These are phyloP conservation scores for Epinotia brunnichana DNA, from an alignment of 2,888 invertebrate genomes.

Conservation along the genomic window DNA sequence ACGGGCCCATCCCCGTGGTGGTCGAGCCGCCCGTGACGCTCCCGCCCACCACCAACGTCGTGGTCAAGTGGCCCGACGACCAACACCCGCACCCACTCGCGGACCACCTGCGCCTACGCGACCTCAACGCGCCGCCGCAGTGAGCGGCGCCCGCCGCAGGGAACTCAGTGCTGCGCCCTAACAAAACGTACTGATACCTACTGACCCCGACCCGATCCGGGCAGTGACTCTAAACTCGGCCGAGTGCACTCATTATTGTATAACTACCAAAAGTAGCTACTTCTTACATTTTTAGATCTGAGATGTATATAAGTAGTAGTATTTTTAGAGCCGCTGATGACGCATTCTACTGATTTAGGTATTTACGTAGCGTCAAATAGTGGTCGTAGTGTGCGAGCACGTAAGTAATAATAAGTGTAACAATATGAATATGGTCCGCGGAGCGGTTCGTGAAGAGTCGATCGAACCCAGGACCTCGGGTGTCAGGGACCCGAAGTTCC, in stretches of 20 bases:
- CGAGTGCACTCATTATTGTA: slow-evolving; percentile 59
- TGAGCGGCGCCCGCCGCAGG: slow-evolving; percentile 58
- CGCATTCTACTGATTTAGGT: slow-evolving; percentile 47
- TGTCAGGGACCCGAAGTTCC: slow-evolving; percentile 40
- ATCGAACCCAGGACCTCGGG: slow-evolving; percentile 45
- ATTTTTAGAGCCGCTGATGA: slow-evolving; percentile 50
- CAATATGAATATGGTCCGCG: slow-evolving; percentile 39
- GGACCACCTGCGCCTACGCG: slow-evolving; percentile 70
- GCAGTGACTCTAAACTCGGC: slow-evolving; percentile 63
- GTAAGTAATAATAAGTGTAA: slow-evolving; percentile 42
- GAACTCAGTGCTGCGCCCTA: slow-evolving; percentile 66
- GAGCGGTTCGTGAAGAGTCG: slow-evolving; percentile 46
- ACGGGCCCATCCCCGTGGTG: slow-evolving; percentile 69
- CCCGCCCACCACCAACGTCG: slow-evolving; percentile 68
- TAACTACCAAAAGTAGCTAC: slow-evolving; percentile 44
- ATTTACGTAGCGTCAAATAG: slow-evolving; percentile 23
- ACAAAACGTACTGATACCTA: slow-evolving; percentile 62
- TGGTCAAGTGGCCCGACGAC: slow-evolving; percentile 76
- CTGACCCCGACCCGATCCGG: slow-evolving; percentile 56
- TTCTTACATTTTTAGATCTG: slow-evolving; percentile 59
- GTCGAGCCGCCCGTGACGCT: slow-evolving; percentile 77
- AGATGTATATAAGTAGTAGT: slow-evolving; percentile 61
- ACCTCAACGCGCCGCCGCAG: slow-evolving; percentile 69
- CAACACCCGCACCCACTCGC: slow-evolving; percentile 65
- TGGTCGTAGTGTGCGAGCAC: slow-evolving; percentile 38